These are phyloP conservation scores for Chelonus insularis DNA, from an alignment of 1,140 invertebrate genomes.

Conservation along the genomic window DNA sequence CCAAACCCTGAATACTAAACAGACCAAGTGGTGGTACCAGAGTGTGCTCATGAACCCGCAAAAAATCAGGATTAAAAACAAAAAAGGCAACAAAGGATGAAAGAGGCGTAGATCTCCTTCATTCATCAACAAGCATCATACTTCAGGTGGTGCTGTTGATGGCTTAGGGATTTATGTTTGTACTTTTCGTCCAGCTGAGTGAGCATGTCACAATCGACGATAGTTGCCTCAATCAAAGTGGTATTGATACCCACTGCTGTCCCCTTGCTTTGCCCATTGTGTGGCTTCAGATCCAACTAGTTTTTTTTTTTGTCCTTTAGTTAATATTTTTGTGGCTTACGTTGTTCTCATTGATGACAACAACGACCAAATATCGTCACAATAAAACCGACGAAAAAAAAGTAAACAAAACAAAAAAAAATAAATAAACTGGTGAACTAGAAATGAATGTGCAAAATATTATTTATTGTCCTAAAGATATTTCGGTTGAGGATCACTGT, in stretches of 20 bases:
- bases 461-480: no score
- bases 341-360: no score
- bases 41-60: no score
- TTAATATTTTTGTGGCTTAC: no score
- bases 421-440: background rate
- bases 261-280: slow-evolving; percentile 33
- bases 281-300: slow-evolving; percentile 36
- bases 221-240: slow-evolving; percentile 54
- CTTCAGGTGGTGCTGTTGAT: background rate
- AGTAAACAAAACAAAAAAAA: no score
- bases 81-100: no score
- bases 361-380: no score
- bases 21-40: no score
- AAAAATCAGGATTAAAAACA: no score
- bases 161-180: background rate
- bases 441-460: background rate
- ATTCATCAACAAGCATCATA: background rate
- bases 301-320: no score
- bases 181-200: slow-evolving; percentile 42
- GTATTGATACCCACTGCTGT: slow-evolving; percentile 48
- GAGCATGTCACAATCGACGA: slow-evolving; percentile 55
- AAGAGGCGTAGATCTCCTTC: background rate
- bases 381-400: no score
- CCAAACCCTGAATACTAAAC: no score
- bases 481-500: slow-evolving; percentile 46